phyloP scores from a whole-genome alignment of 2,797 vertebrate genomes.

The Myiotriccus ornatus region DNA sequence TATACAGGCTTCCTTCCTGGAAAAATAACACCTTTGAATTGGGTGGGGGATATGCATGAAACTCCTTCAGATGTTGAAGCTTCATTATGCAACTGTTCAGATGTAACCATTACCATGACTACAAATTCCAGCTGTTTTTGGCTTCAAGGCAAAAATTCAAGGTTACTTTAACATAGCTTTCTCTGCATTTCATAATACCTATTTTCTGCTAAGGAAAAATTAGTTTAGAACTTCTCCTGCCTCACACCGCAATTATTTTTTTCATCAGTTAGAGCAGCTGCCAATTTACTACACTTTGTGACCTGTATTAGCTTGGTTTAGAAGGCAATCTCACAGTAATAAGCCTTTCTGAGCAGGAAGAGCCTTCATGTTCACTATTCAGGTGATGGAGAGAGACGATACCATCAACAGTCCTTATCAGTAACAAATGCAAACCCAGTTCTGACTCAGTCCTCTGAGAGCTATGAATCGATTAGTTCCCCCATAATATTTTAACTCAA shows the following conservation, averaged over 20 bases:
- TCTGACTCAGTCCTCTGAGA: not conserved
- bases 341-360: conserved; percentile 26
- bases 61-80: not conserved
- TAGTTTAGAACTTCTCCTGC: conserved; percentile 35
- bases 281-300: conserved; percentile 55
- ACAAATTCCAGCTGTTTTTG: conserved; percentile 11
- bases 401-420: not conserved
- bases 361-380: not conserved
- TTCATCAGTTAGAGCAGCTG: conserved; percentile 50
- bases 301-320: conserved; percentile 40
- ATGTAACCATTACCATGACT: not conserved
- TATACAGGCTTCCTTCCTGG: not conserved
- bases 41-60: not conserved
- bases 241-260: conserved; percentile 57
- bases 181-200: conserved; percentile 18
- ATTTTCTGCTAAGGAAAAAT: conserved; percentile 53
- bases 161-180: conserved; percentile 21
- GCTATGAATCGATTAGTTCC: not conserved
- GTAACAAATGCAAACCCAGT: conserved; percentile 15
- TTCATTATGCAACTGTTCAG: not conserved
- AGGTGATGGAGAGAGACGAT: not conserved
- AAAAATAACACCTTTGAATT: not conserved
- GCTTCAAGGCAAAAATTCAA: conserved; percentile 8
- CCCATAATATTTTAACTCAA: not conserved
- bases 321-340: conserved; percentile 44